phyloP scores from a whole-genome alignment of 2,797 vertebrate species.

The Chlorospingus semifuscus region DNA sequence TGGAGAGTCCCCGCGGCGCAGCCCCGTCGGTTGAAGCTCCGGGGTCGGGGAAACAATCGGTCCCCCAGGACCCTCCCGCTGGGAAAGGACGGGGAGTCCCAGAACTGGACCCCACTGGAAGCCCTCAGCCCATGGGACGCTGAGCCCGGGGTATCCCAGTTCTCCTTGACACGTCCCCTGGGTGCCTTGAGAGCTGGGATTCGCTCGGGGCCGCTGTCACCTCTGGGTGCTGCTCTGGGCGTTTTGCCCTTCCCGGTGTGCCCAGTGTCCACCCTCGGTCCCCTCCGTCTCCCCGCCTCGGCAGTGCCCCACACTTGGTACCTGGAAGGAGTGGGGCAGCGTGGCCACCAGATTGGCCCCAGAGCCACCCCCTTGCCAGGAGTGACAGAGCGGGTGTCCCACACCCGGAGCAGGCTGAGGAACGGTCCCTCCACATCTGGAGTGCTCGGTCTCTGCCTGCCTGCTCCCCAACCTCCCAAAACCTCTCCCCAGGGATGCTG shows the following conservation, averaged over 20 bases:
- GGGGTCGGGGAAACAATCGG: neutral
- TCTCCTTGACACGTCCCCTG: neutral
- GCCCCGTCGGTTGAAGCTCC: neutral
- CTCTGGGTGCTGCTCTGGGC: neutral
- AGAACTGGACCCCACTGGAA: neutral
- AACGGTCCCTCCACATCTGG: neutral
- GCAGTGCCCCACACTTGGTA: neutral
- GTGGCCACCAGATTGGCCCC: neutral
- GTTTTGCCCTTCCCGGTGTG: neutral
- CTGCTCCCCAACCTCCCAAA: neutral
- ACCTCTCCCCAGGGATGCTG: neutral
- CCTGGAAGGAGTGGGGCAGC: rapidly evolving
- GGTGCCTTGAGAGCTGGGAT: neutral
- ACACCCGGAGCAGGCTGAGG: neutral
- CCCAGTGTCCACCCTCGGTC: neutral
- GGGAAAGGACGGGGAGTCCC: neutral
- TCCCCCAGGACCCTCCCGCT: neutral
- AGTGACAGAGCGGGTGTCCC: neutral
- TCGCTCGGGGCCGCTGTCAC: neutral
- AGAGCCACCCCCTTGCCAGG: neutral
- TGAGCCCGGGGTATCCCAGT: neutral
- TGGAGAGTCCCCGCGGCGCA: neutral
- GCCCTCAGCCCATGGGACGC: neutral
- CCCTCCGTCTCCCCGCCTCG: rapidly evolving
- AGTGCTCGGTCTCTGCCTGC: neutral